Base-by-base conservation (phyloP, 2,888 invertebrate species). In the Phorcus lineatus region DNA sequence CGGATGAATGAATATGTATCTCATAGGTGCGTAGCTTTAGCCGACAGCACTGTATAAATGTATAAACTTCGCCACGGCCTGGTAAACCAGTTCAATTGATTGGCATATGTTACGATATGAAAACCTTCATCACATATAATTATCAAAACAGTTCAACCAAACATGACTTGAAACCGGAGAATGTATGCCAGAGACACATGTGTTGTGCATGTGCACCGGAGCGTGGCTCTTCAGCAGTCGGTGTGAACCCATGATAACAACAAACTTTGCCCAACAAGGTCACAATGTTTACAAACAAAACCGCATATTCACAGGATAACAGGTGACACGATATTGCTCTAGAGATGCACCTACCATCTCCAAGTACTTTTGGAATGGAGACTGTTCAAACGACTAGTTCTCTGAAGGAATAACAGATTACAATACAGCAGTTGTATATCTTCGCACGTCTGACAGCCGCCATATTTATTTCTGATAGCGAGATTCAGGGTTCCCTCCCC, bases 321-420 rank as follows among this genome's bases (percentile, higher is more conserved):
- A 62, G 53, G 22, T 28, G 16, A 16, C 62, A 16, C 24, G 28
- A 62, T 22, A 28, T 62, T 16, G 0, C 16, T 28, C 16, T 24
- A 28, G 13, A 3, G 28, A 62, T 62, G 0, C 62, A 16, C 62
- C 24, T 79, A 81, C 81, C 81, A 81, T 81, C 55, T 54, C 74
- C 22, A 62, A 66, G 36, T 31, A 77, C 57, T 62, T 31, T 52
- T 16, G 36, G 22, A 22, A 53, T 19, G n/a, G 17, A 54, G 47
- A 78, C 31, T 16, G 22, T 70, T 86, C 82, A 86, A 75, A 83
- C 70, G 77, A 54, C 54, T 88, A 90, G 88, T 81, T 91, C 91
- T 85, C 91, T 88, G 87, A 88, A 90, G 57, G 91, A 87, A 88
- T 88, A 91, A 80, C 88, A 86, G 84, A 91, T 85, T 77, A 90